Conservation (phyloP, 2,797 vertebrate species). For the Gymnothorax reevesii region DNA sequence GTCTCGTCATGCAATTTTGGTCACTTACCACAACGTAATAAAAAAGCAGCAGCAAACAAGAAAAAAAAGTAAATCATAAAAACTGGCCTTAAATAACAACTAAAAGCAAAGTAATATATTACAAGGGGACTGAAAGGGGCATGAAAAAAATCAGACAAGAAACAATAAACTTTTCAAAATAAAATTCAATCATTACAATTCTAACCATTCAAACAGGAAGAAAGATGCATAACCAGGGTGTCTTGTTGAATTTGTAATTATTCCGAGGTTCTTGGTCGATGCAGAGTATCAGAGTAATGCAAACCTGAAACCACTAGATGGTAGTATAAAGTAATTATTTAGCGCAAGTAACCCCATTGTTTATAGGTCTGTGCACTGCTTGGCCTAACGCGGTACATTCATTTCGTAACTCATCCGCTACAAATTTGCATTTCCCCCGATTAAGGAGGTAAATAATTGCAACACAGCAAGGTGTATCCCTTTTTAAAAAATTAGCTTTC, state of each 20-base stretch:
- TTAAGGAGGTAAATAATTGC: too few relatives aligned
- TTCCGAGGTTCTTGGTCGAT: neutral
- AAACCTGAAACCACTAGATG: conserved; percentile 16
- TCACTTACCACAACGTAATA: conserved; percentile 81
- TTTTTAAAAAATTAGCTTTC: too few relatives aligned
- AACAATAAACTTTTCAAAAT: neutral
- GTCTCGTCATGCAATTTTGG: conserved; percentile 79
- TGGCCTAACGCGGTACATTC: too few relatives aligned
- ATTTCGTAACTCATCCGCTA: too few relatives aligned
- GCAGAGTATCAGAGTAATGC: neutral
- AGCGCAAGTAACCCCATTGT: too few relatives aligned
- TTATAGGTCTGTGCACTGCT: too few relatives aligned
- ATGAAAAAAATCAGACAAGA: conserved; percentile 33
- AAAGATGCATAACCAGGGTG: neutral
- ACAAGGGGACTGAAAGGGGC: conserved; percentile 23
- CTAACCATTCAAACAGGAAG: neutral
- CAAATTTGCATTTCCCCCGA: too few relatives aligned
- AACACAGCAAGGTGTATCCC: too few relatives aligned
- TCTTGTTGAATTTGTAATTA: neutral
- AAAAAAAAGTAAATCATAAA: conserved; percentile 72
- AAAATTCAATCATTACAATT: neutral
- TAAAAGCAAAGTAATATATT: neutral
- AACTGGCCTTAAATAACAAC: neutral
- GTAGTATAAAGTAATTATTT: neutral
- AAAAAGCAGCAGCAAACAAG: conserved; percentile 84